Evolutionary conservation across 1,140 invertebrate genomes (phyloP).

Genomic region (Neuroterus valhalla): DNA sequence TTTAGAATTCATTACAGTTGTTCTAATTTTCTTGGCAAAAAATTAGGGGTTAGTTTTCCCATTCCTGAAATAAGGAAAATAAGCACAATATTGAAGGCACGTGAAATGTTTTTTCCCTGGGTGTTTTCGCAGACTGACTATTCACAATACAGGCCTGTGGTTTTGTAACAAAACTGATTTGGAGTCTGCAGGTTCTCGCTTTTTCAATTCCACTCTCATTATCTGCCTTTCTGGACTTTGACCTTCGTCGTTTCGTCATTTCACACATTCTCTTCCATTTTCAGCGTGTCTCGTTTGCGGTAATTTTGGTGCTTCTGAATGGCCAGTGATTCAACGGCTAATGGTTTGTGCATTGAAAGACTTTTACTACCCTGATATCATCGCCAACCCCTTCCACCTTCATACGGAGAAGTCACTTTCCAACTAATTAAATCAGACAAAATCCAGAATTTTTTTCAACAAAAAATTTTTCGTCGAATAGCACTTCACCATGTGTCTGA

Average conservation of each 20-base stretch:
- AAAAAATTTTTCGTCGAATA: not conserved
- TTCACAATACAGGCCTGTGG: slow-evolving; percentile 12
- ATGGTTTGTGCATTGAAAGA: slow-evolving; percentile 24
- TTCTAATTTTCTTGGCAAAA: not conserved
- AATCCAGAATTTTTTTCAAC: not conserved
- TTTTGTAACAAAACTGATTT: not conserved
- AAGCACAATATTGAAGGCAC: slow-evolving; percentile 11
- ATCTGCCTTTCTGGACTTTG: slow-evolving; percentile 25
- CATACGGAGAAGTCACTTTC: slow-evolving; percentile 16
- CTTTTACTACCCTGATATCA: slow-evolving; percentile 3
- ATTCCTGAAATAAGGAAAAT: not conserved
- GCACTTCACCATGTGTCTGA: not conserved
- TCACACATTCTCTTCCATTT: slow-evolving; percentile 1
- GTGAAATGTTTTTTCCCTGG: slow-evolving; percentile 4
- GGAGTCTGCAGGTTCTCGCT: not conserved
- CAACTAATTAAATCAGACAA: slow-evolving; percentile 19
- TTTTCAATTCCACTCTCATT: slow-evolving; percentile 11
- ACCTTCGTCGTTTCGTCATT: slow-evolving; percentile 17
- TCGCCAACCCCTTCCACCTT: not conserved
- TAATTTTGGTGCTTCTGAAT: slow-evolving; percentile 7
- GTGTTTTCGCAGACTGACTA: slow-evolving; percentile 20
- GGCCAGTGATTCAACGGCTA: slow-evolving; percentile 26
- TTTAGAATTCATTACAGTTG: too few relatives aligned
- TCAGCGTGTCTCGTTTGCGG: slow-evolving; percentile 22
- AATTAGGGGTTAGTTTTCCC: not conserved